Percentiles rank a stretch among this genome's conserved stretches.
These are phyloP conservation scores for Argyra leucocephala DNA, from an alignment of 2,888 invertebrate species.

Conservation along the genomic window DNA sequence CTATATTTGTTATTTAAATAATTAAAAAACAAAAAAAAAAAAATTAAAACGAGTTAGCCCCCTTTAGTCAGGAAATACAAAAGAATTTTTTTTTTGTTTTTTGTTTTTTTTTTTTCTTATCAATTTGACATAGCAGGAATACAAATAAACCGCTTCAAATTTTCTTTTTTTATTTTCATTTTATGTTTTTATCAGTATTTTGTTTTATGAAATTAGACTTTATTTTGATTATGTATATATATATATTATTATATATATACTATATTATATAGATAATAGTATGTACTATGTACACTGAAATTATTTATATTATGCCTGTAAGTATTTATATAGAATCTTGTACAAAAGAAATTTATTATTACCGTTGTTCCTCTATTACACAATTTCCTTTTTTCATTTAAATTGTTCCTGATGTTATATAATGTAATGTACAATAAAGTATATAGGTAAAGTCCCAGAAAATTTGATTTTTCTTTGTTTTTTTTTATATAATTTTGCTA, in stretches of 20 bases:
- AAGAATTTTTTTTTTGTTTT: too few species aligned
- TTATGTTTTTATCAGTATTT: not conserved
- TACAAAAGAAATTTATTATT: not conserved
- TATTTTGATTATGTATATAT: not conserved
- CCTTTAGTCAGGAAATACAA: not conserved
- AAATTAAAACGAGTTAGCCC: too few species aligned
- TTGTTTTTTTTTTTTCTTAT: too few species aligned
- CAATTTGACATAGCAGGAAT: not conserved
- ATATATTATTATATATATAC: not conserved
- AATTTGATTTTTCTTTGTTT: too few species aligned
- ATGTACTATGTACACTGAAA: too few species aligned
- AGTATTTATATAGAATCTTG: too few species aligned
- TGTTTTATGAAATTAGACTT: not conserved
- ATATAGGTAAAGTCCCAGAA: too few species aligned
- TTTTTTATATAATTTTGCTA: not conserved
- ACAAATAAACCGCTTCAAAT: not conserved
- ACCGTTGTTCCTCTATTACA: conserved; percentile 1
- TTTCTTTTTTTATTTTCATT: not conserved
- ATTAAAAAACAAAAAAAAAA: not conserved
- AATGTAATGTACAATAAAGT: not conserved
- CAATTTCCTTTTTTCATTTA: not conserved
- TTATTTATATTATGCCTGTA: too few species aligned
- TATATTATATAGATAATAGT: too few species aligned
- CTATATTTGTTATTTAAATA: not conserved
- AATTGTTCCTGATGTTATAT: not conserved